Evolutionary conservation across 2,113 vertebrate species (phyloP).

Genomic region (Lichenostomus cassidix): DNA sequence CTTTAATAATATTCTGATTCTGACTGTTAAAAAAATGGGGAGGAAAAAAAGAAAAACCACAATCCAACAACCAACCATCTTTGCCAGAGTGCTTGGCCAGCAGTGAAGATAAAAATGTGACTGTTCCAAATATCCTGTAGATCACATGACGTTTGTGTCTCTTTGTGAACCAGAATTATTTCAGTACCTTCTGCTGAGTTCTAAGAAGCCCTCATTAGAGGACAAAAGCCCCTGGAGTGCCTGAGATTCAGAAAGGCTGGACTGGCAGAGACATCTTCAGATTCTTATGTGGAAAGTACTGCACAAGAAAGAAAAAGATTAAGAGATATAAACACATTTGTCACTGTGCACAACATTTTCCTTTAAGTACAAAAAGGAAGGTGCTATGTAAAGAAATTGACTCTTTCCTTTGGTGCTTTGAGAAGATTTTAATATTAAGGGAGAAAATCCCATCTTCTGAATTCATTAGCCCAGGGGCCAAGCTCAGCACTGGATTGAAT

Average conservation of each 20-base stretch:
- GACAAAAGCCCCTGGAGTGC: background rate
- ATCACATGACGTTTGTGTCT: background rate
- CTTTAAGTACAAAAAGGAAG: background rate
- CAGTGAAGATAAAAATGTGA: background rate
- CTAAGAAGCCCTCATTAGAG: constrained; percentile 4
- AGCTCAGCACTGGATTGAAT: background rate
- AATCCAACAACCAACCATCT: background rate
- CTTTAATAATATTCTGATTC: background rate
- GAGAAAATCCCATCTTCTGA: background rate
- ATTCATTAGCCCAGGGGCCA: background rate
- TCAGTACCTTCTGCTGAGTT: background rate
- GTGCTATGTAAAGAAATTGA: background rate
- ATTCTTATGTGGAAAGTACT: constrained; percentile 99
- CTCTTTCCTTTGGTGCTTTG: background rate
- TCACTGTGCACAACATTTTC: background rate
- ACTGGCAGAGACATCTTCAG: constrained; percentile 71
- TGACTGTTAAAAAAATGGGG: background rate
- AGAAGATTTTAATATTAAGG: background rate
- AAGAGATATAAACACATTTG: background rate
- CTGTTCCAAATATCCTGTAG: background rate
- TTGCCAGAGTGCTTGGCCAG: background rate
- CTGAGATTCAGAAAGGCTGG: constrained; percentile 57
- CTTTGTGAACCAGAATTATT: background rate
- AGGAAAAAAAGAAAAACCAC: background rate
- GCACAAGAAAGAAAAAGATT: constrained; percentile 26